These are phyloP conservation scores for Sinelater perroti DNA, from an alignment of 2,888 invertebrate species.

Conservation along the genomic window DNA sequence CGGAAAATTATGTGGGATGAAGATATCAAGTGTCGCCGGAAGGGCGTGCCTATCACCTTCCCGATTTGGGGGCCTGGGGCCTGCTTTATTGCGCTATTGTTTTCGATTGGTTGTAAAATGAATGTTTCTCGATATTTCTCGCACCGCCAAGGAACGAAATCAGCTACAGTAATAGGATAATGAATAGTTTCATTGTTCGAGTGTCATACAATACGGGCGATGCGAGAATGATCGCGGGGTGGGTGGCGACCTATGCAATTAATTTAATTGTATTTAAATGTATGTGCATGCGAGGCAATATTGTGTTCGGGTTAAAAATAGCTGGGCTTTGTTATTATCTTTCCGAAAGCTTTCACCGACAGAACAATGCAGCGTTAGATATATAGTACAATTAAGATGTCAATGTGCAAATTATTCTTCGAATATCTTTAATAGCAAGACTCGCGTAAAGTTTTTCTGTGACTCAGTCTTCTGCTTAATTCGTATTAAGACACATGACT, in stretches of 20 bases:
- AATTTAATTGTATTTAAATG: slow-evolving; percentile 19
- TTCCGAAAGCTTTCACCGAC: too few relatives aligned
- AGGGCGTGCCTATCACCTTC: slow-evolving; percentile 3
- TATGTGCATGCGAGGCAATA: not conserved
- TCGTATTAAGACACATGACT: too few relatives aligned
- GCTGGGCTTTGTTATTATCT: too few relatives aligned
- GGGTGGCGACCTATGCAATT: slow-evolving; percentile 7
- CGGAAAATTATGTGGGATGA: slow-evolving; percentile 24
- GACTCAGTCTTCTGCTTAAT: too few relatives aligned
- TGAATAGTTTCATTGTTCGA: slow-evolving; percentile 23
- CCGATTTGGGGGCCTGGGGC: not conserved
- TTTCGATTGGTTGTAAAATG: not conserved
- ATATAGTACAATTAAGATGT: too few relatives aligned
- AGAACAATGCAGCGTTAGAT: too few relatives aligned
- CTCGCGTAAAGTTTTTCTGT: too few relatives aligned
- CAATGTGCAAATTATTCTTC: too few relatives aligned
- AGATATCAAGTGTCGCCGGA: slow-evolving; percentile 20
- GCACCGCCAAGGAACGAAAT: slow-evolving; percentile 4
- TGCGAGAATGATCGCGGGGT: slow-evolving; percentile 8
- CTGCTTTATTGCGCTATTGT: not conserved
- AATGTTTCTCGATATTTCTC: slow-evolving; percentile 4
- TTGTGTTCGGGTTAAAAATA: too few relatives aligned
- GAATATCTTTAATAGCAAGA: too few relatives aligned
- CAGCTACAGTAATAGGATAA: slow-evolving; percentile 15
- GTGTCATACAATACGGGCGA: slow-evolving; percentile 16